These are phyloP conservation scores for Anodontia alba DNA, from an alignment of 2,888 invertebrate species.

Conservation along the genomic window DNA sequence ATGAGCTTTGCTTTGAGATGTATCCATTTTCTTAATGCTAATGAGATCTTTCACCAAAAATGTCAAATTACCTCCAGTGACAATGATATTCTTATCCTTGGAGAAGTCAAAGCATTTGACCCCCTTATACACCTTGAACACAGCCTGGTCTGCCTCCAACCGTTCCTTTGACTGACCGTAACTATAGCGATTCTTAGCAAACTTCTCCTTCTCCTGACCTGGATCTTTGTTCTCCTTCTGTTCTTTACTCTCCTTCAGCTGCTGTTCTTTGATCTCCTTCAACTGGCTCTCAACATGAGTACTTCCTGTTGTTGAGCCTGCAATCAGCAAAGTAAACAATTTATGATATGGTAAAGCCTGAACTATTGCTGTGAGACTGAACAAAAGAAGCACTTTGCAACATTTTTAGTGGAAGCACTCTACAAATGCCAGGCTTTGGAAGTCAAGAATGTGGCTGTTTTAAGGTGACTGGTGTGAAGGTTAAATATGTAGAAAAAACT, in stretches of 20 bases:
- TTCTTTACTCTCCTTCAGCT: slow-evolving; percentile 49
- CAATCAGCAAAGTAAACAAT: slow-evolving; percentile 1
- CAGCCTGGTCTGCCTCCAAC: slow-evolving; percentile 82
- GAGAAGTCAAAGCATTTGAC: slow-evolving; percentile 85
- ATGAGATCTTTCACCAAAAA: too few species aligned
- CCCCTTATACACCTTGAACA: slow-evolving; percentile 85
- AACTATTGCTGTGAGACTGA: neutral
- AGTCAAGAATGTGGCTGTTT: too few species aligned
- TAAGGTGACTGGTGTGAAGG: too few species aligned
- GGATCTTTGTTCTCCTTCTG: slow-evolving; percentile 61
- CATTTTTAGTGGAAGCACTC: too few species aligned
- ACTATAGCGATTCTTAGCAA: slow-evolving; percentile 64
- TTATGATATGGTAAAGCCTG: too few species aligned
- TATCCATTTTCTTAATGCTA: too few species aligned
- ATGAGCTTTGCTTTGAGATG: too few species aligned
- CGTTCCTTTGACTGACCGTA: slow-evolving; percentile 75
- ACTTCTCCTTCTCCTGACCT: slow-evolving; percentile 57
- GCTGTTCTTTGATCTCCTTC: slow-evolving; percentile 79
- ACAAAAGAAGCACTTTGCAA: too few species aligned
- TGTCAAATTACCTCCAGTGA: slow-evolving; percentile 85
- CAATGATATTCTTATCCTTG: slow-evolving; percentile 83
- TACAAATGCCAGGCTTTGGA: too few species aligned
- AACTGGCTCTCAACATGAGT: slow-evolving; percentile 83
- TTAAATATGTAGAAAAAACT: too few species aligned
- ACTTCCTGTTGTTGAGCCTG: slow-evolving; percentile 84